Evolutionary conservation across 2,113 vertebrate species (phyloP).

Genomic region (Serilophus lunatus): DNA sequence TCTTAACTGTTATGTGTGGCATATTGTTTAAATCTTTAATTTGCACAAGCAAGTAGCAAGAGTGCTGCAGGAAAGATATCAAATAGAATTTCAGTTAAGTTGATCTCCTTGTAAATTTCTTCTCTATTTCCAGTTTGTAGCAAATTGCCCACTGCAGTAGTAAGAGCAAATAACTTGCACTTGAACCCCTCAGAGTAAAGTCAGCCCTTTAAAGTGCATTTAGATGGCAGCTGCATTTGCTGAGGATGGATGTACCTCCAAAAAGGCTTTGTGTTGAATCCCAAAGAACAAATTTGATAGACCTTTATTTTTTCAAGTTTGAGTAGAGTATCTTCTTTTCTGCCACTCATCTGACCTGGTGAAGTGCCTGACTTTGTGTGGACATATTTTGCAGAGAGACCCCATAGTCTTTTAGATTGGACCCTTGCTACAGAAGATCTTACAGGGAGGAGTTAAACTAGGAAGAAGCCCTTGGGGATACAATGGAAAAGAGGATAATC

Average conservation of each 20-base stretch:
- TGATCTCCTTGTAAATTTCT: background rate
- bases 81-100: background rate
- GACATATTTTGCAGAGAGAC: background rate
- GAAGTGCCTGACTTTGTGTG: background rate
- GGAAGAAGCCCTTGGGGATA: background rate
- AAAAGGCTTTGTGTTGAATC: background rate
- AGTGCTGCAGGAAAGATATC: background rate
- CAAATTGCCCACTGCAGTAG: background rate
- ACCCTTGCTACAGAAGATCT: background rate
- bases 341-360: background rate
- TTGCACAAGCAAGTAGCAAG: background rate
- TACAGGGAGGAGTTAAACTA: background rate
- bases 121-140: background rate
- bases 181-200: background rate
- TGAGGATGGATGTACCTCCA: accelerated
- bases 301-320: background rate
- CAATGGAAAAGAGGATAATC: background rate
- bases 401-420: background rate
- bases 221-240: background rate
- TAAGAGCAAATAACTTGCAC: background rate
- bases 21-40: background rate
- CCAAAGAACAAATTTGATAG: background rate
- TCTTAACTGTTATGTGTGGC: background rate
- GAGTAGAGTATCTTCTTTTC: background rate
- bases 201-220: background rate